Base-by-base conservation (phyloP, 64 coral and sea anemone species). In the Montipora cactus region DNA sequence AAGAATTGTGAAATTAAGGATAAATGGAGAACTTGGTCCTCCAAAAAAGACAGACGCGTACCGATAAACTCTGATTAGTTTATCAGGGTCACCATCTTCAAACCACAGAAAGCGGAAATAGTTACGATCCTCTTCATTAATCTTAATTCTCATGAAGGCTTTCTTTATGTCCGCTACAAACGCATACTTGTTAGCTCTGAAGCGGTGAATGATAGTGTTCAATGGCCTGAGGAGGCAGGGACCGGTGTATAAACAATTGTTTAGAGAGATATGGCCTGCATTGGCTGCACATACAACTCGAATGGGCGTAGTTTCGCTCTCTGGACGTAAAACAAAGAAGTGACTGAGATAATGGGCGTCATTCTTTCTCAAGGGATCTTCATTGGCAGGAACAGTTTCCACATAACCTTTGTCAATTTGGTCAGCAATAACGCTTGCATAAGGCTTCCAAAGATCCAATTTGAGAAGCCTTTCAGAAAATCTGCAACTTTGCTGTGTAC, bases 201-300 rank as follows among this genome's bases (percentile, higher is more conserved):
- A 77, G 22, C 50, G 87, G 53, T 18, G 48, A 50, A 77, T 14
- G 8, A 89, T 89, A 7, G 68, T 75, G 49, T 59, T 52, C 7
- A 89, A 45, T 59, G 87, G 48, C 49, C 18, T 88, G n/a, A 75
- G 22, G n/a, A 89, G 57, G 49, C 50, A 75, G 15, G 87, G 87
- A 14, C 87, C 50, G 10, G 74, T 89, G 58, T 89, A 55, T 44
- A 78, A 46, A 59, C 87, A 89, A 59, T 89, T 73, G 44, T 89
- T 89, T 0, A 78, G 87, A 76, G 90, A 92, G 21, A 81, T 59
- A 47, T 84, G 67, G 16, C 79, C 79, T 83, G 90, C 90, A 92
- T 83, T 92, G 80, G 90, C 90, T 84, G 79, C 81, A 86, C 64
- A 92, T 12, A 92, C 90, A 59, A 84, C 90, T 51, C 80, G 81